These are phyloP conservation scores for Steinernema feltiae DNA, from an alignment of 1,140 invertebrate genomes.

Conservation along the genomic window DNA sequence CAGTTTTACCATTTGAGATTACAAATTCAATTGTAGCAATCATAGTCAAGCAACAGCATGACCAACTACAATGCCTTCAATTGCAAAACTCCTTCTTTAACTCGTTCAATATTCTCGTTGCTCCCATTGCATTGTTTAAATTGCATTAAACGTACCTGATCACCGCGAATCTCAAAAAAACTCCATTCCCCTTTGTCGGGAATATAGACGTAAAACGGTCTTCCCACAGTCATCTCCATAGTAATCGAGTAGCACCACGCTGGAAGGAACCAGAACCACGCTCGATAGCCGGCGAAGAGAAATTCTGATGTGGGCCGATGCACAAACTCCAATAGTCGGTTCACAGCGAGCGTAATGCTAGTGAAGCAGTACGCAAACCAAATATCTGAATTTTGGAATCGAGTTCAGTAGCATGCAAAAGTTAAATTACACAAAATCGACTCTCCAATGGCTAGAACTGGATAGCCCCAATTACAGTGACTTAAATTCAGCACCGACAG, in stretches of 20 bases:
- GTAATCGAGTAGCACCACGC: neutral
- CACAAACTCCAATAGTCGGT: neutral
- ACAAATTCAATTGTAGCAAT: too few species aligned
- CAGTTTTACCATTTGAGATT: too few species aligned
- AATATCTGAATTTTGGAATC: neutral
- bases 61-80: too few species aligned
- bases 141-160: neutral
- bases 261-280: neutral
- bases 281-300: neutral
- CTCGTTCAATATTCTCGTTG: too few species aligned
- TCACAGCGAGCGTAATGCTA: neutral
- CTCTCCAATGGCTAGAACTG: neutral
- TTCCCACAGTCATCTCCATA: neutral
- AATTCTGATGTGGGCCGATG: neutral
- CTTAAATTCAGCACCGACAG: neutral
- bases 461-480: neutral
- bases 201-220: neutral
- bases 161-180: neutral
- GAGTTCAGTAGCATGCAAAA: neutral
- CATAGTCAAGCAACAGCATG: too few species aligned
- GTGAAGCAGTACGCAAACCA: constrained; percentile 4
- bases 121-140: neutral
- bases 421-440: neutral
- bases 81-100: too few species aligned
- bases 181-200: neutral